Evolutionary conservation across 2,888 invertebrate species (phyloP), one percentile per base, ranked within the genome.

Genomic region (Ctena decussata): DNA sequence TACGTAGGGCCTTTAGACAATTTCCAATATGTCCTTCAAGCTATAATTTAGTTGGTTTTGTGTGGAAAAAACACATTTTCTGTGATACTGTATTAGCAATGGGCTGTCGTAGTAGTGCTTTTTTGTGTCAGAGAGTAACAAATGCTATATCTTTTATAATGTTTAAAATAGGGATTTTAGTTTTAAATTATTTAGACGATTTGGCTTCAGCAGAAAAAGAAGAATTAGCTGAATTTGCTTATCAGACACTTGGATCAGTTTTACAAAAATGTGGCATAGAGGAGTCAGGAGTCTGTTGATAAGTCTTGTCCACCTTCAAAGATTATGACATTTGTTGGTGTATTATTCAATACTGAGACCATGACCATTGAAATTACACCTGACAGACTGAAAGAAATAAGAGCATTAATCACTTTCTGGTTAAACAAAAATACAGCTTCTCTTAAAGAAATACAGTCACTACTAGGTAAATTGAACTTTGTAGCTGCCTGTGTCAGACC

Each of bases 391-490:
- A 41, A 11, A 6, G 41, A 15, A 41, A 15, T 41, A 6, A 11
- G 15, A 41, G 6, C 15, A 15, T 41, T 49, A 21, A 11, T 49
- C 8, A 11, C 8, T n/a, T 12, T n/a, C n/a, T 82, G 79, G 83
- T 44, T 70, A n/a, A 11, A 77, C 32, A 82, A 77, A 49, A 27
- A 53, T 18, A 18, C 6, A 18, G 79, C 76, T 1, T 53, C 73
- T 53, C 77, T 21, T 49, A 69, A 77, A 74, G 75, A 30, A 75
- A 74, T 69, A 18, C 81, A 80, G 32, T 69, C 39, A 5, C 78
- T 84, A 49, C n/a, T 81, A 21, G 73, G 80, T 24, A 84, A 84
- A 41, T 57, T 84, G 24, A 81, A 84, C 44, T 84, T 84, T 77
- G 30, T 77, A 24, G 74, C 57, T 24, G 27, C 77, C 8, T 84